Evolutionary conservation across 2,797 vertebrate species (phyloP), one percentile per base, ranked within the genome.

Genomic region (Eulemur albifrons): DNA sequence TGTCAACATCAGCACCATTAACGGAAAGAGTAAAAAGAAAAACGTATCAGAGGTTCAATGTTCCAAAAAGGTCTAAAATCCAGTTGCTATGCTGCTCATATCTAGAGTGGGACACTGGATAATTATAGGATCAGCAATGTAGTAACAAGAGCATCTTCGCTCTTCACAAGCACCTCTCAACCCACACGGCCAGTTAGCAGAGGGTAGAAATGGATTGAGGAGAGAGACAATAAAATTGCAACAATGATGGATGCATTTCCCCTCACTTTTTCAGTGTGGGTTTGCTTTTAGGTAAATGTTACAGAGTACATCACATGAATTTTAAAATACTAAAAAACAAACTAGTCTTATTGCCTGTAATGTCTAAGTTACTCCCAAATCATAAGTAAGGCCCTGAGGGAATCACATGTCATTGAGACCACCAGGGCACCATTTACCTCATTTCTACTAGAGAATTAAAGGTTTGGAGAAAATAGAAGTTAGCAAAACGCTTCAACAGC

Each of bases 251-350:
- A 87, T 88, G 18, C 9, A 30, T 88, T 97, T 86, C 57, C 48
- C 59, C 45, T 89, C 50, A 59, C 63, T 79, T 79, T 87, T 63
- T 38, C 32, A 70, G 57, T 54, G 57, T 54, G 57, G 63, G 69
- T 85, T 91, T 92, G 13, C 57, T 92, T 88, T 93, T 90, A 84
- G 84, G n/a, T 67, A 69, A 87, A 95, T 90, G 18, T 77, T 81
- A 77, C 57, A 82, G 38, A 30, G 4, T 30, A 83, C 0, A n/a
- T 86, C 40, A 32, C 50, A 50, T 18, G 18, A 84, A 95, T 81
- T 90, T 94, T 72, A 94, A 94, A 75, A 88, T 15, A 54, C 43
- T 89, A 59, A 72, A 94, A 97, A 61, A 25, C 45, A 94, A 90
- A 73, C 17, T 27, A 86, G 59, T 35, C 43, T 87, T 35, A n/a